Evolutionary conservation across 1,140 invertebrate species (phyloP).

Genomic region (Drosophila ananassae): DNA sequence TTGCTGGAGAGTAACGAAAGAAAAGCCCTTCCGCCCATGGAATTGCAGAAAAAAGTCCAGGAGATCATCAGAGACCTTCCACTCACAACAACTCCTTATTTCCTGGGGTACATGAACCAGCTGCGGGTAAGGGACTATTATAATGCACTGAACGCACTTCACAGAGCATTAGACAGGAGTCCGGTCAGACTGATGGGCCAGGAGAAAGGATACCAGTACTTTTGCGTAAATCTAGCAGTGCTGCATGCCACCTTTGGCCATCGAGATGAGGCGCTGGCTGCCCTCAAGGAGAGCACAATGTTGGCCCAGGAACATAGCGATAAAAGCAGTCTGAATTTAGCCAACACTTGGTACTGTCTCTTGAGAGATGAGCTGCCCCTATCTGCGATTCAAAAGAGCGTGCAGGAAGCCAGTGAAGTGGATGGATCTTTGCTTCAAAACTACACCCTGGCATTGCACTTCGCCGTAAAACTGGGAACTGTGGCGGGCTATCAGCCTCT

Average conservation of each 20-base stretch:
- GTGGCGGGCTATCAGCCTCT: slow-evolving; percentile 76
- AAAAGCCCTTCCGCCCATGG: slow-evolving; percentile 89
- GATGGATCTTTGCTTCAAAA: slow-evolving; percentile 86
- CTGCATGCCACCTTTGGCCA: slow-evolving; percentile 94
- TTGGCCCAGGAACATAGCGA: slow-evolving; percentile 95
- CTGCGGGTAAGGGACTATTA: slow-evolving; percentile 94
- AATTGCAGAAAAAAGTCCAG: slow-evolving; percentile 90
- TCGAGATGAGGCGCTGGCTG: slow-evolving; percentile 91
- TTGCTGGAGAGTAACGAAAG: slow-evolving; percentile 92
- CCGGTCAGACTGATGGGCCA: slow-evolving; percentile 85
- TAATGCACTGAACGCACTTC: slow-evolving; percentile 92
- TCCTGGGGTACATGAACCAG: slow-evolving; percentile 95
- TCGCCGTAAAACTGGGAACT: slow-evolving; percentile 85
- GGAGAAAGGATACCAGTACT: slow-evolving; percentile 90
- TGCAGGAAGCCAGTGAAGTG: slow-evolving; percentile 83
- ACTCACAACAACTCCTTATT: slow-evolving; percentile 94
- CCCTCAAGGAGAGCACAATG: slow-evolving; percentile 93
- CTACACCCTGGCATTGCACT: slow-evolving; percentile 87
- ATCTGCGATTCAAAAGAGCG: slow-evolving; percentile 58
- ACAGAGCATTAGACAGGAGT: slow-evolving; percentile 93
- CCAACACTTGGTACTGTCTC: slow-evolving; percentile 91
- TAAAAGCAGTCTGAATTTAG: slow-evolving; percentile 92
- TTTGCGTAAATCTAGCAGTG: slow-evolving; percentile 94
- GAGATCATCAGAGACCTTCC: slow-evolving; percentile 92
- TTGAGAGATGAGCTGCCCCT: slow-evolving; percentile 84